phyloP scores from a whole-genome alignment of 2,113 vertebrate species.

The Struthidea cinerea region DNA sequence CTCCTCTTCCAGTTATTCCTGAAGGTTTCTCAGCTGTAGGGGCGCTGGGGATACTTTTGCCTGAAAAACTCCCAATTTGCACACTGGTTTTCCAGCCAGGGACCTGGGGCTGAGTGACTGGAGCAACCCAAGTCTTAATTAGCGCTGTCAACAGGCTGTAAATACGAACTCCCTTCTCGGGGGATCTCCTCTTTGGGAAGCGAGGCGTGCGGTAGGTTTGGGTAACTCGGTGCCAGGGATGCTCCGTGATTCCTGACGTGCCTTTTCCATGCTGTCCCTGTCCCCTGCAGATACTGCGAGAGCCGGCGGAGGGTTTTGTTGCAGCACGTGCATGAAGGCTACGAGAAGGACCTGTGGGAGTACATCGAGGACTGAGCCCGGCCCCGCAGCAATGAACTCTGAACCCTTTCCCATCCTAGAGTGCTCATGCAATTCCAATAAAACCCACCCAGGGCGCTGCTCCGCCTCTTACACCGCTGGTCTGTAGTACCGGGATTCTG shows the following conservation, averaged over 20 bases:
- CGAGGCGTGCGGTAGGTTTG: background rate
- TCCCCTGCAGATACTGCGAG: slow-evolving; percentile 94
- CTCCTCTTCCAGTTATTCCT: background rate
- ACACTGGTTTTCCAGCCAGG: background rate
- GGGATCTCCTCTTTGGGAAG: background rate
- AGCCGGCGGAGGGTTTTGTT: slow-evolving; percentile 97
- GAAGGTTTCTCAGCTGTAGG: background rate
- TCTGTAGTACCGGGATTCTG: slow-evolving; percentile 86
- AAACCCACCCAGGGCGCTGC: slow-evolving; percentile 70
- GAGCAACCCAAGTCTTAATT: background rate
- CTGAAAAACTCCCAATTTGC: background rate
- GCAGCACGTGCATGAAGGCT: slow-evolving; percentile 99
- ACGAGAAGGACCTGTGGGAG: slow-evolving; percentile 99
- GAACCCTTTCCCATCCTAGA: slow-evolving; percentile 88
- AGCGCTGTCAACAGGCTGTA: background rate
- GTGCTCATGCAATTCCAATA: slow-evolving; percentile 87
- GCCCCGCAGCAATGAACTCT: slow-evolving; percentile 86
- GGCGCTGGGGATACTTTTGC: background rate
- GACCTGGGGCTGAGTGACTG: background rate
- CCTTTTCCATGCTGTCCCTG: background rate
- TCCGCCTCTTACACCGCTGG: slow-evolving; percentile 79
- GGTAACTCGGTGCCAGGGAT: rapidly evolving
- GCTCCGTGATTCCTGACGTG: background rate
- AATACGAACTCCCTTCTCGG: background rate
- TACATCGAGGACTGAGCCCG: slow-evolving; percentile 97